Base-by-base conservation (phyloP, 2,797 vertebrate genomes). In the Erethizon dorsatum region DNA sequence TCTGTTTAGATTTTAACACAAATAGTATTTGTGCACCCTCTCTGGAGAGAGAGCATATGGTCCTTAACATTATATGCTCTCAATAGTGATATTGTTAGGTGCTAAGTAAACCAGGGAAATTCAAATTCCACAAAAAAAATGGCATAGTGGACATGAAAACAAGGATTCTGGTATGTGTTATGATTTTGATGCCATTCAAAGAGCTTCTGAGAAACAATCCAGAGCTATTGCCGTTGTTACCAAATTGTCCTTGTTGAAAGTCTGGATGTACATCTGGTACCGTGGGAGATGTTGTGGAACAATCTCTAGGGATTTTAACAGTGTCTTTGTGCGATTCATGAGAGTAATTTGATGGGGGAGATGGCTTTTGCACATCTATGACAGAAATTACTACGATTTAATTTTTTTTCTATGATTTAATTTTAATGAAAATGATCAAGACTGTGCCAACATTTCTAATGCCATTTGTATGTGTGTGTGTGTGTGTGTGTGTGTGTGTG, bases 1-100 rank as follows among this genome's bases (percentile, higher is more conserved):
- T 97, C 87, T 96, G 96, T 91, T 97, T 97, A 96, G 94, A 92
- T 98, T 96, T 89, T 86, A 97, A 97, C 96, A 97, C 94, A 98
- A 97, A 97, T 97, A 96, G 94, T 97, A 98, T 97, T 98, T 97
- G 96, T 96, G 87, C 90, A 83, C 63, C 91, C 69, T 96, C 83
- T 97, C 89, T 95, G 86, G 88, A 97, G 94, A 96, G 88, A 97
- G 47, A 95, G 94, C 96, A 96, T 98, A 97, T 97, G 97, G 97
- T 97, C 80, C 93, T 97, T 97, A 94, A 95, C 71, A 61, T 87
- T 84, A 94, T 88, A 93, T 96, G 82, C 79, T 97, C 94, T 97
- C 94, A 98, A 96, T 92, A 96, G 94, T 95, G 96, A 97, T 95
- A 97, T 67, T 97, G 88, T 97, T 96, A 93, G 88, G 41, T 67